Conservation (phyloP, 2,113 vertebrate species). For the Onychostruthus taczanowskii region DNA sequence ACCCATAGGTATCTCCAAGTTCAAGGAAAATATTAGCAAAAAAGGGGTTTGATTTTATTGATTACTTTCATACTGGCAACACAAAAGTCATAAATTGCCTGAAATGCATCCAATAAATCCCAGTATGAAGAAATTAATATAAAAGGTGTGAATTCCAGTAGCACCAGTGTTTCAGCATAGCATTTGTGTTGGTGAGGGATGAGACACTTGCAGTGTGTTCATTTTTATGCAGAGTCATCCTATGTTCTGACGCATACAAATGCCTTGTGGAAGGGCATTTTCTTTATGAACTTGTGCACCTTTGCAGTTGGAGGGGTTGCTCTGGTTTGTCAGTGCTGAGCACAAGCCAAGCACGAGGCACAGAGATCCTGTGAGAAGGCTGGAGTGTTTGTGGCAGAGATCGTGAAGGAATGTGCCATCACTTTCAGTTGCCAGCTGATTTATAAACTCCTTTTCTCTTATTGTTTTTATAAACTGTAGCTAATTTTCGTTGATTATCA, state of each 20-base stretch:
- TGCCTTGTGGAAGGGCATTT: neutral
- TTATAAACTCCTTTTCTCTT: neutral
- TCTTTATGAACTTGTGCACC: neutral
- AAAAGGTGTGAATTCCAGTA: neutral
- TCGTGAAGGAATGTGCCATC: neutral
- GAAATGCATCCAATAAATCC: neutral
- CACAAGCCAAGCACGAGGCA: neutral
- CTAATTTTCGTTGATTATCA: neutral
- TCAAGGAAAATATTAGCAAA: neutral
- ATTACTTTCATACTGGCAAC: neutral
- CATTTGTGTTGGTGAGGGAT: neutral
- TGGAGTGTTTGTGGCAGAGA: neutral
- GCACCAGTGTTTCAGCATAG: neutral
- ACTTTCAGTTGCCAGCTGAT: neutral
- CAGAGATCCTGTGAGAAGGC: neutral
- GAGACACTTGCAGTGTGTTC: neutral
- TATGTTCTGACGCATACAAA: neutral
- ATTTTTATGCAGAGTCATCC: neutral
- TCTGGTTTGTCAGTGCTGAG: neutral
- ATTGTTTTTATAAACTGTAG: neutral
- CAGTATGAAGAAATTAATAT: neutral
- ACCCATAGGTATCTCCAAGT: neutral
- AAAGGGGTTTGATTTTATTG: neutral
- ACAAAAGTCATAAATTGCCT: neutral
- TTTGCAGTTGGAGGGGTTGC: neutral